Evolutionary conservation across 2,113 vertebrate genomes (phyloP).

Genomic region (Mustelus asterias): DNA sequence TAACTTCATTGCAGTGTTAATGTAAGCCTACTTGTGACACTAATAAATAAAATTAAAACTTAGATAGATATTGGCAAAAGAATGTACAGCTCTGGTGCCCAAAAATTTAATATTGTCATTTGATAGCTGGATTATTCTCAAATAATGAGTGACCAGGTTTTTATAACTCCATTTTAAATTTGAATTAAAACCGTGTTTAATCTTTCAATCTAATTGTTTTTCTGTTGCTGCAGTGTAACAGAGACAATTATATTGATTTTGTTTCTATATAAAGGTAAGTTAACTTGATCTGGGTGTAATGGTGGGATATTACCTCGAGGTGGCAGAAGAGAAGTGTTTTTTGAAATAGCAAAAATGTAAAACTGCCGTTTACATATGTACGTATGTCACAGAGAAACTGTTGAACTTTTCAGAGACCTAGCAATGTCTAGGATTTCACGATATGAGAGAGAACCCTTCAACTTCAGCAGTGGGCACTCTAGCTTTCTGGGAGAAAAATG

Average conservation of each 20-base stretch:
- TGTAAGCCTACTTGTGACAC: too few relatives aligned
- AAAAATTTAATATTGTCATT: not conserved
- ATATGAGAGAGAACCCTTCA: not conserved
- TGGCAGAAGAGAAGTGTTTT: slow-evolving; percentile 8
- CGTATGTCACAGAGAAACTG: not conserved
- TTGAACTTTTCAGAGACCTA: not conserved
- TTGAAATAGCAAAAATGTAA: not conserved
- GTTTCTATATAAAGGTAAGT: not conserved
- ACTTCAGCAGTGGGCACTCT: not conserved
- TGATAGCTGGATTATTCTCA: not conserved
- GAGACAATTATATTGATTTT: not conserved
- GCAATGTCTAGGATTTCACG: not conserved
- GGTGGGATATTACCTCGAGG: not conserved
- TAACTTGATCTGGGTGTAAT: not conserved
- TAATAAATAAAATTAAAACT: too few relatives aligned
- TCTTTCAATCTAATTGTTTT: not conserved
- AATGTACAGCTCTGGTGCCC: not conserved
- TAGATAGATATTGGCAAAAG: not conserved
- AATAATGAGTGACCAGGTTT: not conserved
- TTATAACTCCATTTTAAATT: not conserved
- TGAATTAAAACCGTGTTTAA: not conserved
- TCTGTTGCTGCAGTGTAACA: not conserved
- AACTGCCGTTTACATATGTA: not conserved
- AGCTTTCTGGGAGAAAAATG: not conserved
- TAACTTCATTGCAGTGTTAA: too few relatives aligned